Percentiles rank a stretch among this genome's conserved stretches.
Conservation (phyloP, 2,797 vertebrate genomes). For the Acestrorhynchus altus region DNA sequence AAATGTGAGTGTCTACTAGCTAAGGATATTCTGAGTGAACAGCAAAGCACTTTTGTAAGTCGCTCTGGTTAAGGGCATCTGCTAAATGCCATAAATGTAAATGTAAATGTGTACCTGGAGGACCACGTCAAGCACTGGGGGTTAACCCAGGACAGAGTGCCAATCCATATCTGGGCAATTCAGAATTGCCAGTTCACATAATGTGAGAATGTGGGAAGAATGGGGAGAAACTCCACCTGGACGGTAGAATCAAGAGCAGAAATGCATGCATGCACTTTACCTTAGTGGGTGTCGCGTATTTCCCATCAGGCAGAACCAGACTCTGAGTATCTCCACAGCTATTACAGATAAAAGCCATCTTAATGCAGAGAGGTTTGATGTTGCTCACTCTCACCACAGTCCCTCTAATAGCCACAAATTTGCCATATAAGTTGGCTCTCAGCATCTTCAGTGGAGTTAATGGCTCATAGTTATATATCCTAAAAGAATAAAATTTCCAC, state of each 20-base stretch:
- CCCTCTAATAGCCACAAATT: constrained; percentile 87
- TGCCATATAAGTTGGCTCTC: constrained; percentile 91
- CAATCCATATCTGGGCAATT: too few relatives aligned
- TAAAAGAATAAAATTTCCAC: constrained; percentile 59
- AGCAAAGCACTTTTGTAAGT: too few relatives aligned
- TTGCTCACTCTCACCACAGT: constrained; percentile 94
- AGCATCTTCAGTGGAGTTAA: constrained; percentile 87
- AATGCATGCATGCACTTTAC: constrained; percentile 54
- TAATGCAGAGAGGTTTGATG: constrained; percentile 90
- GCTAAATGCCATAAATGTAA: too few relatives aligned
- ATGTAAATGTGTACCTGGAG: too few relatives aligned
- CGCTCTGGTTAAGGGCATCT: too few relatives aligned
- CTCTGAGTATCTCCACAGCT: constrained; percentile 82
- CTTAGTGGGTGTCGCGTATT: constrained; percentile 89
- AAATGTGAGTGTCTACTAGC: too few relatives aligned
- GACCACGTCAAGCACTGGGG: too few relatives aligned
- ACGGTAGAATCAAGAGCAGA: neutral
- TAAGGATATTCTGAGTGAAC: too few relatives aligned
- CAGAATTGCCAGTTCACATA: too few relatives aligned
- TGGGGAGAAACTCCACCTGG: too few relatives aligned
- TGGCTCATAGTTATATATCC: constrained; percentile 94
- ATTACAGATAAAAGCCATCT: constrained; percentile 89
- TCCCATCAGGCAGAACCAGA: constrained; percentile 87
- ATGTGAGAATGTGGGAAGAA: too few relatives aligned
- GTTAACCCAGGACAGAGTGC: too few relatives aligned